phyloP scores from a whole-genome alignment of 1,140 invertebrate genomes.

The Tetraneura akinire region DNA sequence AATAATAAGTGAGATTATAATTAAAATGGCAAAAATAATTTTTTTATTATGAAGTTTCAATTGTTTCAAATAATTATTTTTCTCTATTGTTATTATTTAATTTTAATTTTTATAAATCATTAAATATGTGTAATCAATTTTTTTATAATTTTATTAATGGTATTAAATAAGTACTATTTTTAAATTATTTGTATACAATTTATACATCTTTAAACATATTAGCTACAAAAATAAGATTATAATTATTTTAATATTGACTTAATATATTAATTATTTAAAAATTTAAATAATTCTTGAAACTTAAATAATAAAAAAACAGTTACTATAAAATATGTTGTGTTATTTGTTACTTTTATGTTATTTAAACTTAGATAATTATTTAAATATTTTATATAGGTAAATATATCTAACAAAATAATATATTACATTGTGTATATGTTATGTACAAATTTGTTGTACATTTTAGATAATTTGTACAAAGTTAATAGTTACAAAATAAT shows the following conservation, averaged over 20 bases:
- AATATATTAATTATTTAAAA: no score
- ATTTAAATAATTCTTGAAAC: no score
- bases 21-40: neutral
- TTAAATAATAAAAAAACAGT: no score
- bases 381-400: no score
- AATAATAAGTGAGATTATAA: slow-evolving; percentile 29
- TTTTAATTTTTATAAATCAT: neutral
- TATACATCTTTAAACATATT: neutral
- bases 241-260: neutral
- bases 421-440: no score
- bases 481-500: no score
- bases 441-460: no score
- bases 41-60: slow-evolving; percentile 31
- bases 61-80: slow-evolving; percentile 15
- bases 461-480: no score
- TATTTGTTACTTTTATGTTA: neutral
- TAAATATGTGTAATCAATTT: slow-evolving; percentile 3
- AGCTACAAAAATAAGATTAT: neutral
- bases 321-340: neutral
- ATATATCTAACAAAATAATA: no score
- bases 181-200: neutral
- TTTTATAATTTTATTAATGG: no score
- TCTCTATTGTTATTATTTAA: neutral
- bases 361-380: no score
- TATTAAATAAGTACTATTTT: neutral